Evolutionary conservation across 2,113 vertebrate species (phyloP).

Genomic region (Actenoides hombroni): DNA sequence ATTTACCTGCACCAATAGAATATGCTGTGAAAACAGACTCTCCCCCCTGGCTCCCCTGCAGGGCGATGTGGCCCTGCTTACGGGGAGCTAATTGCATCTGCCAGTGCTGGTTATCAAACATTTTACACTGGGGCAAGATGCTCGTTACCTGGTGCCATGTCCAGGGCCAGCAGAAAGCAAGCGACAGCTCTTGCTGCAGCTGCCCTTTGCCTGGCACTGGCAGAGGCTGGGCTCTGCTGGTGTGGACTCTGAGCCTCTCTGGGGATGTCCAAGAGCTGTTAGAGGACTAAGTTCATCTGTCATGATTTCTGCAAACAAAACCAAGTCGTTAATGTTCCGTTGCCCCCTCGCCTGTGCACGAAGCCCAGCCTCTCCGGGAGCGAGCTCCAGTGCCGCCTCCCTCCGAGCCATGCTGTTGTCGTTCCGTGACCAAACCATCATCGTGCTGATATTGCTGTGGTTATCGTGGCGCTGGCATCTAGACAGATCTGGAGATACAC

Average conservation of each 20-base stretch:
- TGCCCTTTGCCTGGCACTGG: fast-evolving
- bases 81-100: background rate
- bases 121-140: fast-evolving
- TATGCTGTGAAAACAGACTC: background rate
- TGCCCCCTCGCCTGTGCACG: background rate
- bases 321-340: no score
- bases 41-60: background rate
- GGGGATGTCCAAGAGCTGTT: fast-evolving
- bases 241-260: background rate
- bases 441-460: background rate
- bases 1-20: background rate
- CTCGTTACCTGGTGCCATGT: fast-evolving
- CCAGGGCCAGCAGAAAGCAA: background rate
- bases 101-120: fast-evolving
- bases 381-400: background rate
- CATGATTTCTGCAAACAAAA: background rate
- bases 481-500: background rate
- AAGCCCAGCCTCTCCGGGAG: background rate
- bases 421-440: background rate
- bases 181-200: fast-evolving
- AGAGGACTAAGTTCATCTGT: fast-evolving
- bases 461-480: background rate
- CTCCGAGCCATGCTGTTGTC: no score
- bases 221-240: background rate
- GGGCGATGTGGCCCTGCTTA: background rate